phyloP scores from a whole-genome alignment of 2,797 vertebrate species.

The Geotria australis region DNA sequence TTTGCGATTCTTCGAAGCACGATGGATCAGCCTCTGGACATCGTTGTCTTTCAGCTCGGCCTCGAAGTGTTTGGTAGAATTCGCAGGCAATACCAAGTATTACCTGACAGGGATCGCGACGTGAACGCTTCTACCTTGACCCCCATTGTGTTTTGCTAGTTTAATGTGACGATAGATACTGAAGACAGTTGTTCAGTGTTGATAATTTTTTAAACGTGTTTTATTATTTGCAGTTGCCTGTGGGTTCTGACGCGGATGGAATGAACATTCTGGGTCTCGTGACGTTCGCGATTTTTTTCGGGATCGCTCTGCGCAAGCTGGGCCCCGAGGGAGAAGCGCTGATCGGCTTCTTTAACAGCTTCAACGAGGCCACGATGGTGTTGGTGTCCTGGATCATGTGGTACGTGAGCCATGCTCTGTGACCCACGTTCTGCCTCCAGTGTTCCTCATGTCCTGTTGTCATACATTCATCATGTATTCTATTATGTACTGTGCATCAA shows the following conservation, averaged over 20 bases:
- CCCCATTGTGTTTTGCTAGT: too few species aligned
- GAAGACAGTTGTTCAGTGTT: too few species aligned
- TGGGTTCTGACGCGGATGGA: conserved; percentile 42
- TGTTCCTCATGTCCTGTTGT: background rate
- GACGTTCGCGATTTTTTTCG: conserved; percentile 65
- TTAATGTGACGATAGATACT: too few species aligned
- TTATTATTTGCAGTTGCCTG: conserved; percentile 25
- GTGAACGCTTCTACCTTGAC: too few species aligned
- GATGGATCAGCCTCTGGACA: too few species aligned
- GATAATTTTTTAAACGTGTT: background rate
- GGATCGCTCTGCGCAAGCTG: conserved; percentile 67
- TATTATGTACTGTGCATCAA: background rate
- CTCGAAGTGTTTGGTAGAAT: too few species aligned
- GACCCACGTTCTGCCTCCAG: background rate
- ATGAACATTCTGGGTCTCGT: conserved; percentile 97
- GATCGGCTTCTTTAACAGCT: conserved; percentile 74
- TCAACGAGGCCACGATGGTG: conserved; percentile 96
- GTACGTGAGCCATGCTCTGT: conserved; percentile 17
- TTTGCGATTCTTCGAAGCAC: too few species aligned
- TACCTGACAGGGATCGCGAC: too few species aligned
- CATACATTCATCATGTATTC: background rate
- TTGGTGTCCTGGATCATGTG: conserved; percentile 98
- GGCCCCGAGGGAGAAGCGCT: conserved; percentile 70
- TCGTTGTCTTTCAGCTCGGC: too few species aligned
- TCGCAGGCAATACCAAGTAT: too few species aligned